phyloP scores from a whole-genome alignment of 2,888 invertebrate species.

The Synanthedon tipuliformis region DNA sequence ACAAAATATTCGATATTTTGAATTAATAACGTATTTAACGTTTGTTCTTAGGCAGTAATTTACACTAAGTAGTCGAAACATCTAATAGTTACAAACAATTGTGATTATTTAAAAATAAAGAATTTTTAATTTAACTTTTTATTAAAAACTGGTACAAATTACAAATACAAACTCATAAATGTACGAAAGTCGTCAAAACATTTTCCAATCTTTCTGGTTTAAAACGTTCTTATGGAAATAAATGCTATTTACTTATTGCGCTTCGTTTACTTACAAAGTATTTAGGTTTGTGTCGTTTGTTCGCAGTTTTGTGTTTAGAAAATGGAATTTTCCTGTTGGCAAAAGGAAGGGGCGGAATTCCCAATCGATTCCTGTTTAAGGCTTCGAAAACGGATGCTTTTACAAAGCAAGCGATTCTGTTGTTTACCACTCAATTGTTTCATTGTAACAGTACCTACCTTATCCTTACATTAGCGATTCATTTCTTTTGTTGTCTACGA shows the following conservation, averaged over 20 bases:
- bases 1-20: too few relatives aligned
- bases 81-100: too few relatives aligned
- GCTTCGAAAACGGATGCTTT: conserved; percentile 1
- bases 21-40: too few relatives aligned
- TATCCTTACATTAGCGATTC: too few relatives aligned
- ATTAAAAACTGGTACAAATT: too few relatives aligned
- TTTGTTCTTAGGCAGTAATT: too few relatives aligned
- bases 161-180: not conserved
- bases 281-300: conserved; percentile 58
- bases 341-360: conserved; percentile 44
- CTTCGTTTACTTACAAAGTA: conserved; percentile 67
- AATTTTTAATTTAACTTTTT: not conserved
- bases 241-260: conserved; percentile 64
- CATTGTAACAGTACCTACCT: not conserved
- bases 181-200: not conserved
- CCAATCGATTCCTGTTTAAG: conserved; percentile 41
- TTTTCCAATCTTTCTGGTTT: conserved; percentile 36
- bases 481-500: too few relatives aligned
- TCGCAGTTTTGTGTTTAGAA: conserved; percentile 55
- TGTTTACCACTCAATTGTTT: not conserved
- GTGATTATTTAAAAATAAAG: not conserved
- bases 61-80: too few relatives aligned
- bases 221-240: conserved; percentile 48
- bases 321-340: conserved; percentile 66
- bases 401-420: not conserved